Evolutionary conservation across 92 coral and sea anemone genomes (phyloP).

Genomic region (Scolanthus callimorphus): DNA sequence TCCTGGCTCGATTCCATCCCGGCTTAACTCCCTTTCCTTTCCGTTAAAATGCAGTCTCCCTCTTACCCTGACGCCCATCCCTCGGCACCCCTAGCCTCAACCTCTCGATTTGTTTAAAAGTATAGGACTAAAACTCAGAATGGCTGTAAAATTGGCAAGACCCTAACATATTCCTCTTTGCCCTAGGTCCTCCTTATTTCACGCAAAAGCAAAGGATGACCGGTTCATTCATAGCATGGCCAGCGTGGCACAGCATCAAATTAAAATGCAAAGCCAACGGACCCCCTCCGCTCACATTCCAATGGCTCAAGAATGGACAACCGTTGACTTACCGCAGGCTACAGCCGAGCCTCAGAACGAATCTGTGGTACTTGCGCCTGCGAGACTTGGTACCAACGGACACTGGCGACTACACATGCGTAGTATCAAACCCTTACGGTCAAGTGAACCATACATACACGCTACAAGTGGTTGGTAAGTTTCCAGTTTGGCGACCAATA

Average conservation of each 20-base stretch:
- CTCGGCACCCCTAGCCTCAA: background rate
- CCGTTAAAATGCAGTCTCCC: too few species aligned
- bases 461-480: slow-evolving; percentile 82
- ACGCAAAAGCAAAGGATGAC: slow-evolving; percentile 48
- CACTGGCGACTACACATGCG: slow-evolving; percentile 84
- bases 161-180: too few species aligned
- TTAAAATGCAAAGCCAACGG: slow-evolving; percentile 83
- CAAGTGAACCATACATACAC: slow-evolving; percentile 80
- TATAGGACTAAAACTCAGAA: too few species aligned
- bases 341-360: slow-evolving; percentile 75
- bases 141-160: too few species aligned
- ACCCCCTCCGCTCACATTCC: slow-evolving; percentile 64
- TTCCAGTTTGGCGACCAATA: too few species aligned
- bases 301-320: slow-evolving; percentile 81
- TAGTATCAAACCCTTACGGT: slow-evolving; percentile 84
- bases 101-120: background rate
- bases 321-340: slow-evolving; percentile 58
- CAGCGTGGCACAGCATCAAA: slow-evolving; percentile 67
- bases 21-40: too few species aligned
- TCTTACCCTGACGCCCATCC: too few species aligned
- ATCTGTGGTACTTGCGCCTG: slow-evolving; percentile 76
- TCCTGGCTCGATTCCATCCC: too few species aligned
- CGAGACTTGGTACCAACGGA: slow-evolving; percentile 74
- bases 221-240: slow-evolving; percentile 81
- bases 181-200: slow-evolving; percentile 56